These are phyloP conservation scores for Motacilla tschutschensis DNA, from an alignment of 2,113 vertebrate genomes.

Conservation along the genomic window DNA sequence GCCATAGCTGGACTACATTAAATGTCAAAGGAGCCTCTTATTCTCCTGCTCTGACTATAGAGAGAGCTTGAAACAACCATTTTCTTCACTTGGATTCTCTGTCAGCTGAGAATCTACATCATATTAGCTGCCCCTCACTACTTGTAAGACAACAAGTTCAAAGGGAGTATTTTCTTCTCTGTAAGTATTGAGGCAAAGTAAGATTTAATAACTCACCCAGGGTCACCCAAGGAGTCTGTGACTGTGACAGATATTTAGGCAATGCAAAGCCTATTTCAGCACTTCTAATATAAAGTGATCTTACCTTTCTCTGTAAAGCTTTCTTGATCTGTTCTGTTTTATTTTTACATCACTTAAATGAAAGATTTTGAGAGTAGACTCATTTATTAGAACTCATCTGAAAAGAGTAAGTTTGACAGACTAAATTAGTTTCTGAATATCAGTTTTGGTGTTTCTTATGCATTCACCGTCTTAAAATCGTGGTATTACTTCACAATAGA, in stretches of 20 bases:
- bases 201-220: neutral
- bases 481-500: neutral
- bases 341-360: neutral
- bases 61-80: neutral
- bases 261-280: neutral
- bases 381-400: neutral
- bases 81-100: neutral
- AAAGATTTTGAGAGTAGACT: neutral
- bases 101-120: neutral
- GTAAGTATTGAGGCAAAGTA: neutral
- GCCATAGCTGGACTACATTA: neutral
- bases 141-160: neutral
- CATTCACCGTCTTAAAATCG: neutral
- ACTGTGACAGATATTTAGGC: neutral
- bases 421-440: neutral
- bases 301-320: neutral
- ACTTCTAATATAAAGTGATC: neutral
- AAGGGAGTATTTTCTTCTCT: neutral
- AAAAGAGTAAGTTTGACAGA: neutral
- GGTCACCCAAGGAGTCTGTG: neutral
- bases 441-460: neutral
- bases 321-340: neutral
- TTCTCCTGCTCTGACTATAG: neutral
- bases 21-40: neutral
- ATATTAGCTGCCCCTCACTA: neutral